Evolutionary conservation across 2,888 invertebrate genomes (phyloP).

Genomic region (Gymnoscelis rufifasciata): DNA sequence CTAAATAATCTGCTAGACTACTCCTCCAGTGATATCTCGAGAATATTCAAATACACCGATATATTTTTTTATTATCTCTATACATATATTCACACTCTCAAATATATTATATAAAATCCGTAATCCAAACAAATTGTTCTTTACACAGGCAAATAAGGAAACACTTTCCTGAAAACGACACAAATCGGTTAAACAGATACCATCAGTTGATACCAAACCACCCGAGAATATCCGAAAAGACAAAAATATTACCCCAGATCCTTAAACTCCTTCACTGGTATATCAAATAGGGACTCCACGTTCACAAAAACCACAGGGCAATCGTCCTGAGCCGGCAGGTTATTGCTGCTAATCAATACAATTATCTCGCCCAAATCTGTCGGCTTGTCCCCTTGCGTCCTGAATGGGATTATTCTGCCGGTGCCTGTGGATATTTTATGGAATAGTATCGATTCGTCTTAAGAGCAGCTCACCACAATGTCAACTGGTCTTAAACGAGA

Average conservation of each 20-base stretch:
- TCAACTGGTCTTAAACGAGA: no score
- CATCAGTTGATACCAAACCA: background rate
- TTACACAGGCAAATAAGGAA: no score
- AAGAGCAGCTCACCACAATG: slow-evolving; percentile 18
- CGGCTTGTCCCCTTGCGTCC: slow-evolving; percentile 42
- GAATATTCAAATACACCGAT: no score
- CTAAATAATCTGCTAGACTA: no score
- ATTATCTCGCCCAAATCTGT: slow-evolving; percentile 52
- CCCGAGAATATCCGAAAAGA: background rate
- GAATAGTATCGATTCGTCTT: no score
- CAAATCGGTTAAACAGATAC: background rate
- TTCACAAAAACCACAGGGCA: slow-evolving; percentile 59
- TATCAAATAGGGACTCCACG: slow-evolving; percentile 45
- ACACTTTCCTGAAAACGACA: background rate
- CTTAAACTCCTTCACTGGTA: slow-evolving; percentile 48
- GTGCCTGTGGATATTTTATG: slow-evolving; percentile 45
- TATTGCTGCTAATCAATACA: slow-evolving; percentile 50
- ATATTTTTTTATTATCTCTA: no score
- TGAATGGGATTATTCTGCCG: slow-evolving; percentile 54
- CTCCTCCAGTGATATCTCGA: no score
- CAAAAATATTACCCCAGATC: slow-evolving; percentile 41
- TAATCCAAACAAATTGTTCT: no score
- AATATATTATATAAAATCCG: no score
- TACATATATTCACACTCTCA: no score
- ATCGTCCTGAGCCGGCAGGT: slow-evolving; percentile 63